Conservation (phyloP, 2,888 invertebrate species). For the Rambutsinella grinnellia region DNA sequence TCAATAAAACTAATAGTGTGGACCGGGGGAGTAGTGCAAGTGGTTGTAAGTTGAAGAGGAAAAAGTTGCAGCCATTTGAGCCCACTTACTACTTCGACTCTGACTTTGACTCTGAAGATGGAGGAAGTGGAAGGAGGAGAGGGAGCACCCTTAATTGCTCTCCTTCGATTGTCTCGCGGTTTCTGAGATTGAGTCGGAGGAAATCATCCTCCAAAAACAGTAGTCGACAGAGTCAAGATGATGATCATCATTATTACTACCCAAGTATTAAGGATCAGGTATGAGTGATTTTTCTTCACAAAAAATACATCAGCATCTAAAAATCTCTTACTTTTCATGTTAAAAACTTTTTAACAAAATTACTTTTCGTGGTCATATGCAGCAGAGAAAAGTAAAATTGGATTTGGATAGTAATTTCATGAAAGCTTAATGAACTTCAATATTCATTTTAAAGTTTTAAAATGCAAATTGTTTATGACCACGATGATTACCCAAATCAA, state of each 20-base stretch:
- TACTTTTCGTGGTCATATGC: too few relatives aligned
- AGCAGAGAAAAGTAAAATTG: too few relatives aligned
- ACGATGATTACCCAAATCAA: background rate
- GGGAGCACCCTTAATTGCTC: conserved; percentile 39
- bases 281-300: background rate
- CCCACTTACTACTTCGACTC: conserved; percentile 40
- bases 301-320: too few relatives aligned
- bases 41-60: conserved; percentile 31
- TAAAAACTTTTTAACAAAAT: too few relatives aligned
- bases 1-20: conserved; percentile 34
- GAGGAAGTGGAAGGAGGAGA: conserved; percentile 16
- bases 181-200: conserved; percentile 43
- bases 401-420: too few relatives aligned
- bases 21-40: conserved; percentile 6
- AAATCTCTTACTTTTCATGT: too few relatives aligned
- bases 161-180: conserved; percentile 38
- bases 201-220: conserved; percentile 18
- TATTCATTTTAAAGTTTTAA: too few relatives aligned
- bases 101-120: conserved; percentile 33
- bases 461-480: background rate
- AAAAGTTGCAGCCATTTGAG: conserved; percentile 37
- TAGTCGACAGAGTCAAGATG: conserved; percentile 11
- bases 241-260: background rate
- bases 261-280: conserved; percentile 12
- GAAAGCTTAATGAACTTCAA: too few relatives aligned